These are phyloP conservation scores for Akabosia matsudoensis DNA, from an alignment of 1,140 invertebrate species.

Conservation along the genomic window DNA sequence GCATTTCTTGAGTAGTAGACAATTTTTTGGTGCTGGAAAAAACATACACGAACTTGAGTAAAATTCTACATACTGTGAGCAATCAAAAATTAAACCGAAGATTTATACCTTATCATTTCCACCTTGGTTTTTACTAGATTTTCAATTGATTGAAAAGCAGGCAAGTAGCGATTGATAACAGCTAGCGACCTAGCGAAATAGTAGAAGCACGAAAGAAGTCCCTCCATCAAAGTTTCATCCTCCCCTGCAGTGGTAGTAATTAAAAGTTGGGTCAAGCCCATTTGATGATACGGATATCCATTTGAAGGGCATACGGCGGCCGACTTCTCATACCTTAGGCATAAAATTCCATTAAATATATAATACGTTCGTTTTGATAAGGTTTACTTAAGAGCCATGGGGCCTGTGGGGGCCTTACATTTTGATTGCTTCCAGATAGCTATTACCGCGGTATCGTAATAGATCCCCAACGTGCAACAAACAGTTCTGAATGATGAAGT, in stretches of 20 bases:
- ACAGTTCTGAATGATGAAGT: constrained; percentile 46
- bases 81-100: background rate
- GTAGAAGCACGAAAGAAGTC: constrained; percentile 35
- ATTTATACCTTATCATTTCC: background rate
- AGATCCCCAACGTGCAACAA: constrained; percentile 44
- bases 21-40: background rate
- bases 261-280: constrained; percentile 37
- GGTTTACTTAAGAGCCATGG: background rate
- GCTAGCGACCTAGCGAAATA: constrained; percentile 38
- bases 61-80: constrained; percentile 10
- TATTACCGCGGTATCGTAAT: constrained; percentile 41
- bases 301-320: constrained; percentile 36
- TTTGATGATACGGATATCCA: constrained; percentile 44
- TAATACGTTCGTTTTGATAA: background rate
- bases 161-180: constrained; percentile 35
- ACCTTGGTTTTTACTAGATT: constrained; percentile 26
- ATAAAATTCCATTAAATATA: background rate
- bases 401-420: constrained; percentile 34
- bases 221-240: constrained; percentile 35
- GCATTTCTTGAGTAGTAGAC: constrained; percentile 33
- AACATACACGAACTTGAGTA: background rate
- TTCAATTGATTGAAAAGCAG: constrained; percentile 40
- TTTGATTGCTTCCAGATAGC: constrained; percentile 39
- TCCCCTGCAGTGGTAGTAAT: constrained; percentile 26
- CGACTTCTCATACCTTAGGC: constrained; percentile 43